Percentiles rank a stretch among this genome's conserved stretches.
These are phyloP conservation scores for Patella depressa DNA, from an alignment of 2,888 invertebrate genomes.

Conservation along the genomic window DNA sequence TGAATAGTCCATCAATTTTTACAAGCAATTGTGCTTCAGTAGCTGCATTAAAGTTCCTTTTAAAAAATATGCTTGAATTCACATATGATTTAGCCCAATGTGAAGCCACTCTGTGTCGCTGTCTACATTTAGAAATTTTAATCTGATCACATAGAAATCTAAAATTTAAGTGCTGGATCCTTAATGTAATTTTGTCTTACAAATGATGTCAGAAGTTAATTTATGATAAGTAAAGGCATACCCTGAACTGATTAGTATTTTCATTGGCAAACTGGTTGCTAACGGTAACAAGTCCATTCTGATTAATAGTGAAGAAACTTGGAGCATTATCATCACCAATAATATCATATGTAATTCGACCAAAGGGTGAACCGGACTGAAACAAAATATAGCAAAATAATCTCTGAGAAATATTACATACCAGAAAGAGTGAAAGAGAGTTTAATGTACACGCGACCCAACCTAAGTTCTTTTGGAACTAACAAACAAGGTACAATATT, in stretches of 20 bases:
- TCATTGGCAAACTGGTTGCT: conserved; percentile 47
- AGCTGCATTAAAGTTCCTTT: too few relatives aligned
- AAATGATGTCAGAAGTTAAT: not conserved
- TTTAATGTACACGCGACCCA: too few relatives aligned
- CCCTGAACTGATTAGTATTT: conserved; percentile 49
- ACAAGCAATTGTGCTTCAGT: too few relatives aligned
- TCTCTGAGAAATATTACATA: too few relatives aligned
- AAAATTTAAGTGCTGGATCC: not conserved
- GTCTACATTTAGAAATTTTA: not conserved
- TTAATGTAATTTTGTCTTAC: not conserved
- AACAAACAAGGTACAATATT: too few relatives aligned
- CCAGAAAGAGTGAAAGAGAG: too few relatives aligned
- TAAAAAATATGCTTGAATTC: not conserved
- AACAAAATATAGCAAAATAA: conserved; percentile 17
- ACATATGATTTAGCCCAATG: not conserved
- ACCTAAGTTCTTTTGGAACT: too few relatives aligned
- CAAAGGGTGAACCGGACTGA: conserved; percentile 48
- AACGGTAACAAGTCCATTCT: conserved; percentile 49
- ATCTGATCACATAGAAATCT: not conserved
- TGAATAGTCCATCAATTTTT: too few relatives aligned
- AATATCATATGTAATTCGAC: conserved; percentile 55
- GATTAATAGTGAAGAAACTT: conserved; percentile 54
- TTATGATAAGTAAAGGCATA: conserved; percentile 30
- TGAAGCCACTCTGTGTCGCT: too few relatives aligned
- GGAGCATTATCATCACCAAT: conserved; percentile 63